Evolutionary conservation across 2,797 vertebrate species (phyloP).

Genomic region (Sebastiscus tertius): DNA sequence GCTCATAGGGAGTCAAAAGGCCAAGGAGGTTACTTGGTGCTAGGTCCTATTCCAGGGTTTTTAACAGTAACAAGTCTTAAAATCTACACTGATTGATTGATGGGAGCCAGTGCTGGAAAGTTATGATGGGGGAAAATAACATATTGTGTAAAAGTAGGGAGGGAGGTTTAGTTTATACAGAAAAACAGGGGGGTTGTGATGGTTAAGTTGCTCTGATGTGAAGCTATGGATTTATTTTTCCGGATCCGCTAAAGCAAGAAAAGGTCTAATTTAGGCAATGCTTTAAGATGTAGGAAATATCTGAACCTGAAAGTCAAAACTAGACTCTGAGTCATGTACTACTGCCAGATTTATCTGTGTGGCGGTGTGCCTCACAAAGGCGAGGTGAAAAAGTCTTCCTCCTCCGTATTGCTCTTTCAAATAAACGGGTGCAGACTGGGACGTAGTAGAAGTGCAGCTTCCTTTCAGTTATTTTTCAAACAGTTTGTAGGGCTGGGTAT

Average conservation of each 20-base stretch:
- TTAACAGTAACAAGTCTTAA: neutral
- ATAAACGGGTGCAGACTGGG: neutral
- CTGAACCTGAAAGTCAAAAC: slow-evolving; percentile 1
- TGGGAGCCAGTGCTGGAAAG: neutral
- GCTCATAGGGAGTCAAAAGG: neutral
- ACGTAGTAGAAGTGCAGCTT: neutral
- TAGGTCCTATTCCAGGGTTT: neutral
- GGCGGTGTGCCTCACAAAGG: neutral
- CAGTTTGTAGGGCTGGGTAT: too few relatives aligned
- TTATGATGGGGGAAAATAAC: neutral
- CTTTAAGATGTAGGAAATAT: slow-evolving; percentile 16
- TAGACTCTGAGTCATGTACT: neutral
- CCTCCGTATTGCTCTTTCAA: neutral
- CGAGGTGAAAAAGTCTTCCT: neutral
- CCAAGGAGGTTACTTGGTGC: neutral
- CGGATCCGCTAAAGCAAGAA: neutral
- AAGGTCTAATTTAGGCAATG: slow-evolving; percentile 3
- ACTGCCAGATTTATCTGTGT: neutral
- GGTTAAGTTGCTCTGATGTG: neutral
- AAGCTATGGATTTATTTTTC: slow-evolving; percentile 10
- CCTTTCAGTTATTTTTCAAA: neutral
- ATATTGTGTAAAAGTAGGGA: neutral
- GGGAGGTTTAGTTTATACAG: neutral
- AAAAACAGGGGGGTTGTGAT: neutral
- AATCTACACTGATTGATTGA: slow-evolving; percentile 3